These are phyloP conservation scores for Panopea generosa DNA, from an alignment of 2,888 invertebrate genomes.

Conservation along the genomic window DNA sequence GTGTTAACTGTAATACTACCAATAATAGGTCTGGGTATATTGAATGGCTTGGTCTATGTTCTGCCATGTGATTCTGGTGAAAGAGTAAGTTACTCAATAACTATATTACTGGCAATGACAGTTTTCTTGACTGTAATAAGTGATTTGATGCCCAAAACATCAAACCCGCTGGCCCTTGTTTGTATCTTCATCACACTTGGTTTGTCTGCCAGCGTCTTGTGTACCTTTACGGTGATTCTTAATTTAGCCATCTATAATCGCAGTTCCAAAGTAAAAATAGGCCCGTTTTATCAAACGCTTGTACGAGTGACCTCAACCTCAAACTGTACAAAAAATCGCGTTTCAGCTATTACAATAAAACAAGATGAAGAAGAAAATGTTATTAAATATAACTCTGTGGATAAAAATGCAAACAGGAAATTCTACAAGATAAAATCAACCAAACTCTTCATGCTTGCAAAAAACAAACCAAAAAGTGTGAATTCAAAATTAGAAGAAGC, in stretches of 20 bases:
- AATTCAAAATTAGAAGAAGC: neutral
- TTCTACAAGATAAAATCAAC: neutral
- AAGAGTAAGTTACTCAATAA: slow-evolving; percentile 1
- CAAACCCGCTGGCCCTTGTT: slow-evolving; percentile 1
- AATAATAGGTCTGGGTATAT: neutral
- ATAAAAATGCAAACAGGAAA: no score
- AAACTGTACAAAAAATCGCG: no score
- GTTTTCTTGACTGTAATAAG: slow-evolving; percentile 4
- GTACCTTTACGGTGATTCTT: neutral
- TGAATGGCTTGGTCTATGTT: neutral
- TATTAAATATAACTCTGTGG: neutral
- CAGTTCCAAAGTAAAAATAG: neutral
- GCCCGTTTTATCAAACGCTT: no score
- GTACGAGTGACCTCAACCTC: no score
- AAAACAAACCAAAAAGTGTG: neutral
- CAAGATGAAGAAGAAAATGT: neutral
- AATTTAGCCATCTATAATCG: neutral
- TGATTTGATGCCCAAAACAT: neutral
- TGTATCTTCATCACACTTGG: neutral
- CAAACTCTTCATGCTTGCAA: neutral
- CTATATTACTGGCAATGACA: slow-evolving; percentile 1
- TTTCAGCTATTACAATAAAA: no score
- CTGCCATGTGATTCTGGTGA: slow-evolving; percentile 7
- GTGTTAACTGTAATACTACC: neutral
- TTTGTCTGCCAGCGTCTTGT: neutral